A percentile compares a stretch with the other conserved stretches of the same genome.
Conservation (phyloP, 2,888 invertebrate species). For the Didymodactylos carnosus region DNA sequence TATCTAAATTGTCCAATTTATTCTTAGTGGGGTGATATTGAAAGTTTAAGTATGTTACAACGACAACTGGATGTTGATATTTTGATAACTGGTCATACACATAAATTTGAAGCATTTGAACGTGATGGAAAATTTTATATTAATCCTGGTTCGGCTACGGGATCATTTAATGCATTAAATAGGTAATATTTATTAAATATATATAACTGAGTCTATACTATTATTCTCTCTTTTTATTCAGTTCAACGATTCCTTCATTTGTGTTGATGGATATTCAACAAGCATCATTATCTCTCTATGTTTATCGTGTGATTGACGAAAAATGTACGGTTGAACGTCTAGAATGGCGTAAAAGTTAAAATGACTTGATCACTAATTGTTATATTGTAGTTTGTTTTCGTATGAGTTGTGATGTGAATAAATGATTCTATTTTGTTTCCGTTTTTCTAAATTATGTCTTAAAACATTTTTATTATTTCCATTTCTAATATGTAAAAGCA, state of each 20-base stretch:
- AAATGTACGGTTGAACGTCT: slow-evolving; percentile 11
- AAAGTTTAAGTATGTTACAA: slow-evolving; percentile 73
- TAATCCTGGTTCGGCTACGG: slow-evolving; percentile 95
- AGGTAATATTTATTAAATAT: slow-evolving; percentile 42
- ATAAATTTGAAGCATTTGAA: slow-evolving; percentile 91
- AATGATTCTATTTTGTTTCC: neutral
- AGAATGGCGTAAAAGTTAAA: slow-evolving; percentile 9
- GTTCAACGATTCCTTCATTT: slow-evolving; percentile 76
- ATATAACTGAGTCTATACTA: neutral
- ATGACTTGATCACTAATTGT: neutral
- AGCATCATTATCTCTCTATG: slow-evolving; percentile 86
- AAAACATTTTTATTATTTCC: neutral
- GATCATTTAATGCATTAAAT: slow-evolving; percentile 78
- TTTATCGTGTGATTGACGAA: slow-evolving; percentile 62
- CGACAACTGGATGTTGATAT: slow-evolving; percentile 94
- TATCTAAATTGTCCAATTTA: slow-evolving; percentile 51
- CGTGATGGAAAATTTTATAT: slow-evolving; percentile 96
- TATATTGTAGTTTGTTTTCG: neutral
- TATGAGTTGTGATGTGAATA: neutral
- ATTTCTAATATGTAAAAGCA: neutral
- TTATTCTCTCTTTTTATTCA: slow-evolving; percentile 37
- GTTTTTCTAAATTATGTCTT: neutral
- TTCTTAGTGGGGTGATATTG: slow-evolving; percentile 40
- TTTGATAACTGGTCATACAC: slow-evolving; percentile 90
- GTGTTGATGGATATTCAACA: slow-evolving; percentile 97